A percentile compares a stretch with the other conserved stretches of the same genome.
Evolutionary conservation across 2,888 invertebrate genomes (phyloP).

Genomic region (Lamellibrachia columna): DNA sequence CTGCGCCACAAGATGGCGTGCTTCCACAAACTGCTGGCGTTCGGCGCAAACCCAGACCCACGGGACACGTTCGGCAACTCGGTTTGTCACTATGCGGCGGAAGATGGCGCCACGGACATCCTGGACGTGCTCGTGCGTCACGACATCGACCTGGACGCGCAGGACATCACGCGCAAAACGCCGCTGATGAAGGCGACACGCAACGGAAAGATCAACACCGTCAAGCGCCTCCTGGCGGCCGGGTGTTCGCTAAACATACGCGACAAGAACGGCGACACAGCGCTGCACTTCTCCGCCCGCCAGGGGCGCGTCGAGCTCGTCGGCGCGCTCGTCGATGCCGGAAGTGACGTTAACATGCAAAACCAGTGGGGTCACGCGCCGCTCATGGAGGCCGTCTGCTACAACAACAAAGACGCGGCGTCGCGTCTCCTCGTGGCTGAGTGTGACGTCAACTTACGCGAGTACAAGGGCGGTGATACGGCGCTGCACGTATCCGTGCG

Average conservation of each 20-base stretch:
- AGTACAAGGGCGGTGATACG: constrained; percentile 63
- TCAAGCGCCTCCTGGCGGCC: constrained; percentile 56
- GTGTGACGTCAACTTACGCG: constrained; percentile 63
- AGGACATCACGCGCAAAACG: constrained; percentile 65
- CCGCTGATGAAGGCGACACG: constrained; percentile 65
- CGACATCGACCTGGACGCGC: constrained; percentile 61
- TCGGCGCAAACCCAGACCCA: constrained; percentile 62
- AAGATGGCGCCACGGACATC: constrained; percentile 63
- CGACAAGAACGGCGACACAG: constrained; percentile 64
- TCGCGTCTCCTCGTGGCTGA: constrained; percentile 52
- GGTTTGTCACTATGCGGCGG: constrained; percentile 65
- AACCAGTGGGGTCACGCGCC: constrained; percentile 66
- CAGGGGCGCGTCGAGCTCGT: constrained; percentile 63
- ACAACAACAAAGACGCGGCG: constrained; percentile 64
- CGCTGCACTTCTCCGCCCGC: constrained; percentile 63
- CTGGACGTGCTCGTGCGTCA: constrained; percentile 61
- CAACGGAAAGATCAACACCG: constrained; percentile 64
- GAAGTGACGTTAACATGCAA: constrained; percentile 62
- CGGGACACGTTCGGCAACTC: constrained; percentile 65
- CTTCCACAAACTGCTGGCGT: constrained; percentile 60
- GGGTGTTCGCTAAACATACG: constrained; percentile 62
- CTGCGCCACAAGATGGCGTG: constrained; percentile 64
- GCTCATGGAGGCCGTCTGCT: constrained; percentile 65
- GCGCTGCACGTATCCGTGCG: constrained; percentile 64
- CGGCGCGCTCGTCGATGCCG: constrained; percentile 58